Evolutionary conservation across 2,888 invertebrate genomes (phyloP), one percentile per base, ranked within the genome.

Genomic region (Adela reaumurella): DNA sequence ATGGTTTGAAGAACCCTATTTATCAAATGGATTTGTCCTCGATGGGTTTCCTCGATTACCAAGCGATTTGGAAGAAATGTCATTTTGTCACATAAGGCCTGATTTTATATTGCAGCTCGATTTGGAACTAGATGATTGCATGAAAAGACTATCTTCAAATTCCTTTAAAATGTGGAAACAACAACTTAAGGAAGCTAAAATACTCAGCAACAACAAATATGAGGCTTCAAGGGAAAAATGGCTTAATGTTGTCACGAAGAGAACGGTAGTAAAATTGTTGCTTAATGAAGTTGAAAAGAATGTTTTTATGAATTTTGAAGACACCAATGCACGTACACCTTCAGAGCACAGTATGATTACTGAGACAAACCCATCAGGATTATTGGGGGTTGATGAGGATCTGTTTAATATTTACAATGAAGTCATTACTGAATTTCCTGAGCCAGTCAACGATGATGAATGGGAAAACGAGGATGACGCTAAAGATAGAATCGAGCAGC

Each of bases 21-120:
- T 61, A 17, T 57, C 61, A 3, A 65, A 63, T 17, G 85, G 86
- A 4, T 71, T 86, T 59, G 68, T 86, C 42, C 60, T 87, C 41
- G 84, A 86, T 61, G 84, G 83, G 47, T 87, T 83, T 65, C 87
- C 87, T 8, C 81, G 72, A 60, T 62, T 81, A 50, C 61, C 74
- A 5, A 63, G 66, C 46, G 86, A 87, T 61, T 60, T 83, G 2
- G 72, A 82, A 53, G 69, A 76, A 41, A 82, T 85, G 74, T 51
- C 70, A 4, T 57, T 70, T 19, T 63, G 68, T 55, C 76, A 63
- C 58, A 70, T 77, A 29, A 72, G 86, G 47, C 87, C 87, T 1
- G 85, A 87, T 61, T 56, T 84, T 48, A 61, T 86, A 8, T 62
- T 86, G 43, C 74, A 81, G 60, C 58, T 85, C 52, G 66, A 71